A percentile compares a stretch with the other conserved stretches of the same genome.
These are phyloP conservation scores for Leptosomus discolor DNA, from an alignment of 2,113 vertebrate species.

Conservation along the genomic window DNA sequence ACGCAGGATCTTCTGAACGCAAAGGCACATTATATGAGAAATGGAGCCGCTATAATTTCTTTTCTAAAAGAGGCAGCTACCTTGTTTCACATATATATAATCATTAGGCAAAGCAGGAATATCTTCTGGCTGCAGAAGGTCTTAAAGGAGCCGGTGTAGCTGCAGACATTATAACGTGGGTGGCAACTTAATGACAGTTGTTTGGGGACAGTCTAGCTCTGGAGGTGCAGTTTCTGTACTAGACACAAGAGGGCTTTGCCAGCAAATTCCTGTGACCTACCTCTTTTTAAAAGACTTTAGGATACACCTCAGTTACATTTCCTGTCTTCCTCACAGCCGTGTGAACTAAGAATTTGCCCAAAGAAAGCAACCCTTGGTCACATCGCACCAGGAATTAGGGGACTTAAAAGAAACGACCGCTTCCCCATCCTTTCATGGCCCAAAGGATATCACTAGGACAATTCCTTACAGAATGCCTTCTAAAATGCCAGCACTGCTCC, in stretches of 20 bases:
- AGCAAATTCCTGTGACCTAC: not conserved
- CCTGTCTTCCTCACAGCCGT: not conserved
- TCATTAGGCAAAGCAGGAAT: not conserved
- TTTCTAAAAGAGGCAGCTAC: not conserved
- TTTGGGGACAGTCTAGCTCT: not conserved
- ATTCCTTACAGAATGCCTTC: not conserved
- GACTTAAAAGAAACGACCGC: not conserved
- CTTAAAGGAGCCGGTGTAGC: not conserved
- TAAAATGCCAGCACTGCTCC: not conserved
- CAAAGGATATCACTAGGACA: not conserved
- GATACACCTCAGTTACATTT: not conserved
- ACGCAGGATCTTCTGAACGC: not conserved
- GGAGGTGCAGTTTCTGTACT: not conserved
- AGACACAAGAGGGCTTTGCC: not conserved
- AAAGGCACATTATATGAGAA: not conserved
- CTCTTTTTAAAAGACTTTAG: not conserved
- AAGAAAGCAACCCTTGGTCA: not conserved
- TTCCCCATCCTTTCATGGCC: not conserved
- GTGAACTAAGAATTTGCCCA: not conserved
- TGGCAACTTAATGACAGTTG: not conserved
- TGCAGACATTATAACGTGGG: not conserved
- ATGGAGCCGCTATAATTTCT: not conserved
- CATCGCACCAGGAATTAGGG: not conserved
- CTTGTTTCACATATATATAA: not conserved
- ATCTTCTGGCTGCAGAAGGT: not conserved